Base-by-base conservation (phyloP, 2,797 vertebrate genomes). In the Merluccius polli region DNA sequence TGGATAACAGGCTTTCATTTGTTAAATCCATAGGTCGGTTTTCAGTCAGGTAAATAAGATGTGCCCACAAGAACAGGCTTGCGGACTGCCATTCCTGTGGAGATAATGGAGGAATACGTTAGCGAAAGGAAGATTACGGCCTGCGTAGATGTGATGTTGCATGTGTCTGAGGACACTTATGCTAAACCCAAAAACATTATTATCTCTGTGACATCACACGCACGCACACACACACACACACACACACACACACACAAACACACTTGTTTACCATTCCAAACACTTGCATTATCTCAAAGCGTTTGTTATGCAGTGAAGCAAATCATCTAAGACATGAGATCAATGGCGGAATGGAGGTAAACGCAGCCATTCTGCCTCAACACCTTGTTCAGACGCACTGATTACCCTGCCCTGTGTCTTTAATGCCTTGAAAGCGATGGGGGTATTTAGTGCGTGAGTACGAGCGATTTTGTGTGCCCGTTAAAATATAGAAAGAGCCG, bases 251-350 rank as follows among this genome's bases (percentile, higher is more conserved):
- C 52, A 29, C 52, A 16, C 72, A 44, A 8, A 38, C 8, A 35
- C 33, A 59, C n/a, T 24, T n/a, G 70, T 71, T 36, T 71, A 21
- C 35, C 87, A 82, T 87, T 88, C 88, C 75, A 88, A 87, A 87
- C 81, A 83, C 86, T 87, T 24, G 30, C 33, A 79, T 88, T 89
- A 87, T 89, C 87, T 84, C 77, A 73, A 75, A 76, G 84, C 21
- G 70, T 84, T 87, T 75, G 79, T 80, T 85, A 83, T 77, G 78
- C 83, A 90, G 81, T 83, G 85, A 85, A 78, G 87, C 84, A 73
- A 92, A 92, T 90, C 87, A 89, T 92, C 90, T 89, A 91, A 91
- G 89, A 87, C 87, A 86, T 73, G 71, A 90, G 86, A 90, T 90
- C 86, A 86, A 67, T 32, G 59, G 81, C 30, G 10, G 79, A 82